These are phyloP conservation scores for Varecia variegata DNA, from an alignment of 2,797 vertebrate species.

Conservation along the genomic window DNA sequence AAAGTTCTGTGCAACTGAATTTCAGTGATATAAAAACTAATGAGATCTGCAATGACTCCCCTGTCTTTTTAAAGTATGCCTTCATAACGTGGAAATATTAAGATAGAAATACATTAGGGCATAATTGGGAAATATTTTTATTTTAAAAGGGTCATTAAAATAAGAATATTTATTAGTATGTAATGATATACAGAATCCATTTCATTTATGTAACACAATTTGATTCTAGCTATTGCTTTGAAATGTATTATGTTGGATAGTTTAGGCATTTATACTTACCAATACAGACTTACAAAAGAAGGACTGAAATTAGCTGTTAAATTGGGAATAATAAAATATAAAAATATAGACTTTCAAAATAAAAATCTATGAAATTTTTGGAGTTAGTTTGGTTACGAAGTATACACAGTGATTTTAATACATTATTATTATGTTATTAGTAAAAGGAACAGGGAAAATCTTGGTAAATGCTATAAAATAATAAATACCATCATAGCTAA, in stretches of 20 bases:
- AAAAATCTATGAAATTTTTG: neutral
- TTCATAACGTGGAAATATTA: neutral
- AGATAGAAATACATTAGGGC: neutral
- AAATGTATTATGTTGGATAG: neutral
- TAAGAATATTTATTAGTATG: neutral
- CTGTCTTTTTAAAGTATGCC: neutral
- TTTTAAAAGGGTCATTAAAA: neutral
- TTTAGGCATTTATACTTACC: neutral
- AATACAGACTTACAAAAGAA: neutral
- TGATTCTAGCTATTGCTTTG: neutral
- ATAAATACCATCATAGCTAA: neutral
- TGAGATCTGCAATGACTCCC: neutral
- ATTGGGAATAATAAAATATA: neutral
- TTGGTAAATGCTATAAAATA: neutral
- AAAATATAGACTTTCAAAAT: neutral
- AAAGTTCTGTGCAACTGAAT: neutral
- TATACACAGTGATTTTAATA: neutral
- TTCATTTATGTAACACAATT: neutral
- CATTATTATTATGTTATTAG: neutral
- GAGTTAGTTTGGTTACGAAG: neutral
- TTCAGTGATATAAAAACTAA: constrained; percentile 42
- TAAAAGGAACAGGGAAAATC: neutral
- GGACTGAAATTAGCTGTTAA: neutral
- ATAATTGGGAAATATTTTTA: neutral
- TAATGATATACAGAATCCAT: neutral